Conservation (phyloP, 1,140 invertebrate genomes). For the Belonocnema kinseyi region DNA sequence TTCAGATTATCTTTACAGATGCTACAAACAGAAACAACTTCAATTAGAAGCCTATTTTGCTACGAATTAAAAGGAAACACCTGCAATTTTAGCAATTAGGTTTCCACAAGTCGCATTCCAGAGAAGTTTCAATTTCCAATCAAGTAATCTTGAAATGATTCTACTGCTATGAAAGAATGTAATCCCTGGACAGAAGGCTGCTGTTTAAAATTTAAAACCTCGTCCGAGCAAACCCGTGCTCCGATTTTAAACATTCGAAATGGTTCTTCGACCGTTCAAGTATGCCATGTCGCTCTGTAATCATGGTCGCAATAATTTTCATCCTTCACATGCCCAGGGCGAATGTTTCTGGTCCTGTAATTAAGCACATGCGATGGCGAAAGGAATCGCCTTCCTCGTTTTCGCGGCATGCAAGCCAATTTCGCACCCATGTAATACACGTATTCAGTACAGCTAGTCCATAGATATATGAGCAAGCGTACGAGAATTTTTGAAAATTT, state of each 20-base stretch:
- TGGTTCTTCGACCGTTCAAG: constrained; percentile 26
- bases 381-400: constrained; percentile 20
- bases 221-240: constrained; percentile 25
- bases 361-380: constrained; percentile 20
- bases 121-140: constrained; percentile 22
- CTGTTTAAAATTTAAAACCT: constrained; percentile 31
- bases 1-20: too few relatives aligned
- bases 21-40: too few relatives aligned
- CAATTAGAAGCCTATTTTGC: neutral
- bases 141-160: constrained; percentile 28
- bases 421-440: neutral
- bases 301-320: constrained; percentile 28
- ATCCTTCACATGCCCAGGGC: constrained; percentile 22
- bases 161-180: constrained; percentile 18
- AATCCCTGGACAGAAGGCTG: constrained; percentile 25
- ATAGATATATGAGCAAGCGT: neutral
- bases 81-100: constrained; percentile 25
- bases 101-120: constrained; percentile 4
- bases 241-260: constrained; percentile 31
- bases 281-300: constrained; percentile 26
- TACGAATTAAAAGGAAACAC: neutral
- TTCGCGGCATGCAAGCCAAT: constrained; percentile 21
- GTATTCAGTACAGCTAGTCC: neutral
- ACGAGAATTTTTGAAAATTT: neutral
- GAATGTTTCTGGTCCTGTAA: constrained; percentile 30